Base-by-base conservation (phyloP, 2,113 vertebrate species). In the Hepsetus odoe region DNA sequence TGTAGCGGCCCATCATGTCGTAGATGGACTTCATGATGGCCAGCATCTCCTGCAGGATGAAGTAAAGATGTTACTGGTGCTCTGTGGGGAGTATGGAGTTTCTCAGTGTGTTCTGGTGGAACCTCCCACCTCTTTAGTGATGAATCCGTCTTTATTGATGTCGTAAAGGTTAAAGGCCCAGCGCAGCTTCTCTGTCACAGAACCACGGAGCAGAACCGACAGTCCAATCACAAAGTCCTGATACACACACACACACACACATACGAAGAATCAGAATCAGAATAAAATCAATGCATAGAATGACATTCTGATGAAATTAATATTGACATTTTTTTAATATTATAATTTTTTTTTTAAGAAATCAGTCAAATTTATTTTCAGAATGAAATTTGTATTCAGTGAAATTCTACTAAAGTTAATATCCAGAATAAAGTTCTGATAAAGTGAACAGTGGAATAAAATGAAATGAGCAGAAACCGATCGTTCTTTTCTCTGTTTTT, bases 111-210 rank as follows among this genome's bases (percentile, higher is more conserved):
- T 14, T 8, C 4, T 8, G 42, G 55, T 58, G 55, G n/a, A 4
- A 33, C 32, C 49, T 49, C 33, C 4, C 61, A 96, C 95, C 91
- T 96, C 93, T 91, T 95, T 96, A 84, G 95, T 96, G 85, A 96
- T 92, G 81, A 93, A 95, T 67, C 95, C 95, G 10, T 96, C 95
- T 85, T 96, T 96, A 80, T 96, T 96, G 84, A 96, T 96, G 82
- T 96, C 95, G 77, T 96, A 96, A 77, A 96, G 90, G 89, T 96
- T 96, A 90, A 96, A 96, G 75, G 95, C 95, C 95, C 95, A 96
- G 78, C 93, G 93, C 76, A 96, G 91, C 88, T 96, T 96, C 88
- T 96, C 95, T 71, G 94, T 92, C 79, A 95, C 92, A 66, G 95
- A 95, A 71, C 95, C 95, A 77, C 95, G 92, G 3, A 96, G 92